Evolutionary conservation across 2,888 invertebrate genomes (phyloP).

Genomic region (Metacarcinus magister): DNA sequence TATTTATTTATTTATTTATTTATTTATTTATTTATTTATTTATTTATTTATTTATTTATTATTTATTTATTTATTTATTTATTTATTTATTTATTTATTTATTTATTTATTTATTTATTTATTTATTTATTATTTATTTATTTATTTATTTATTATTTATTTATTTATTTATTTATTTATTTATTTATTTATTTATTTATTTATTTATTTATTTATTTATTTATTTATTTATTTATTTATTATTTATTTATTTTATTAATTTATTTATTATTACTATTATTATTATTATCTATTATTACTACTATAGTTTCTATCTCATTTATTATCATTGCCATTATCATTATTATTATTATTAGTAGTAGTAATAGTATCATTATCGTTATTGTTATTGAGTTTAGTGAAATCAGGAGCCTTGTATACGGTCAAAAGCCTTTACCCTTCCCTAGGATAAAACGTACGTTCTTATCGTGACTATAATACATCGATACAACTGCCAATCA

Average conservation of each 20-base stretch:
- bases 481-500: too few species aligned
- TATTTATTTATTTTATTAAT: constrained; percentile 30
- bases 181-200: constrained; percentile 61
- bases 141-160: constrained; percentile 51
- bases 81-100: constrained; percentile 57
- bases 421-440: too few species aligned
- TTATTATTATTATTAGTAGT: too few species aligned
- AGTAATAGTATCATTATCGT: too few species aligned
- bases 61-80: constrained; percentile 50
- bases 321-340: too few species aligned
- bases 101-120: constrained; percentile 69
- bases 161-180: constrained; percentile 57
- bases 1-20: constrained; percentile 43
- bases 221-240: constrained; percentile 67
- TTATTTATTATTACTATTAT: too few species aligned
- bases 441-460: too few species aligned
- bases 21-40: neutral
- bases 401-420: too few species aligned
- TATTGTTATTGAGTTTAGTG: too few species aligned
- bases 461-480: too few species aligned
- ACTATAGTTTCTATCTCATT: too few species aligned
- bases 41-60: neutral
- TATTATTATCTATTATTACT: too few species aligned
- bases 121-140: constrained; percentile 69
- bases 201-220: constrained; percentile 65